Evolutionary conservation across 2,113 vertebrate genomes (phyloP).

Genomic region (Tupaia tana): DNA sequence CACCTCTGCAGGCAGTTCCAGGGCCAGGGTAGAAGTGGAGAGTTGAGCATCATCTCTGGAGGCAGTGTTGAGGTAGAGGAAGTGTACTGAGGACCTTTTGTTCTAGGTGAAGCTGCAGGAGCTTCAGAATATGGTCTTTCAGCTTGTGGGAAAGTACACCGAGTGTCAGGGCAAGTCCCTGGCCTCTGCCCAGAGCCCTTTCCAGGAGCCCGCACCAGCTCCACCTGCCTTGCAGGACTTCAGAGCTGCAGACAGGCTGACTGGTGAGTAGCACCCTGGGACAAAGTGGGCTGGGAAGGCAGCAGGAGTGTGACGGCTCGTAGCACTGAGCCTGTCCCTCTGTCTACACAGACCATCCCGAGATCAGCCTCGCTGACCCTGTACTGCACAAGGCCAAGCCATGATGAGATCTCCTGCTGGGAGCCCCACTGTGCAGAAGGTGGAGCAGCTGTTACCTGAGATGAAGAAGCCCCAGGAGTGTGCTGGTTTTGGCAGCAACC

Average conservation of each 20-base stretch:
- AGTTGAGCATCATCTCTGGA: no score
- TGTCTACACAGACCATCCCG: slow-evolving; percentile 86
- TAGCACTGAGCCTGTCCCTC: neutral
- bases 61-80: no score
- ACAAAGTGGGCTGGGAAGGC: rapidly evolving
- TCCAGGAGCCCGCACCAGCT: no score
- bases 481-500: slow-evolving; percentile 90
- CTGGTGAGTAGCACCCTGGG: slow-evolving; percentile 85
- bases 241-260: slow-evolving; percentile 82
- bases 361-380: slow-evolving; percentile 83
- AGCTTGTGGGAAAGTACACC: no score
- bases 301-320: rapidly evolving
- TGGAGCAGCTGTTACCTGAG: slow-evolving; percentile 96
- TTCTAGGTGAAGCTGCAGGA: no score
- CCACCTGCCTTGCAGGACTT: slow-evolving; percentile 78
- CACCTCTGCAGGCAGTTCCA: no score
- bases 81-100: no score
- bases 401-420: slow-evolving; percentile 68
- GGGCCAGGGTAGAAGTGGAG: no score
- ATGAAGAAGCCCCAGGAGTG: slow-evolving; percentile 94
- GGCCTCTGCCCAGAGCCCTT: slow-evolving; percentile 81
- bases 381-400: slow-evolving; percentile 35
- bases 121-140: no score
- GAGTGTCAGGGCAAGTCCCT: slow-evolving; percentile 93
- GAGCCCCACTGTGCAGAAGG: slow-evolving; percentile 93